Percentiles rank a stretch among this genome's conserved stretches.
Evolutionary conservation across 1,140 invertebrate species (phyloP).

Genomic region (Rhizoglyphus robini): DNA sequence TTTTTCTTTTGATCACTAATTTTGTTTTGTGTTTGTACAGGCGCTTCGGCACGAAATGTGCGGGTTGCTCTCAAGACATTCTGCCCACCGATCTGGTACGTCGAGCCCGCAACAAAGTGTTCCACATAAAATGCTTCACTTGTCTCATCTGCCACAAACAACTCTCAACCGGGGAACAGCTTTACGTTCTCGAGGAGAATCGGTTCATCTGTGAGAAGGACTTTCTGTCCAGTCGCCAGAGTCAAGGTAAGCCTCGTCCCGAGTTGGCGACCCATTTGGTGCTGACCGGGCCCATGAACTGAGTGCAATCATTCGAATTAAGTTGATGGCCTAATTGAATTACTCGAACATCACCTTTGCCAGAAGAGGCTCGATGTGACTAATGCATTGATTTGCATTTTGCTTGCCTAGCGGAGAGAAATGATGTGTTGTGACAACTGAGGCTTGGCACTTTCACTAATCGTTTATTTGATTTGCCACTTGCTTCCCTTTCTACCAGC

Average conservation of each 20-base stretch:
- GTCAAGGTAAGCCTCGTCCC: constrained; percentile 26
- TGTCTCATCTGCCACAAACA: constrained; percentile 93
- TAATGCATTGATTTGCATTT: constrained; percentile 9
- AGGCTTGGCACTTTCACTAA: not conserved
- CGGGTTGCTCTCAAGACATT: constrained; percentile 87
- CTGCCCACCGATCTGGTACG: constrained; percentile 88
- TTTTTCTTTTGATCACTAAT: no score
- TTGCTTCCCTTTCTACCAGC: not conserved
- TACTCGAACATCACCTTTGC: no score
- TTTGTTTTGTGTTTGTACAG: no score
- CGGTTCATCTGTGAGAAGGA: constrained; percentile 98
- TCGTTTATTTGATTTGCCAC: constrained; percentile 8
- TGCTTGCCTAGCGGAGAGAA: not conserved
- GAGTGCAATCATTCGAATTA: no score
- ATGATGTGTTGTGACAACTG: not conserved
- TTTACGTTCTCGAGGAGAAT: constrained; percentile 92
- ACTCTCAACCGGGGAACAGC: constrained; percentile 88
- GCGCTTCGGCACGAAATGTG: constrained; percentile 92
- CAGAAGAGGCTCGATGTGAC: not conserved
- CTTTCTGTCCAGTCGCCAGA: constrained; percentile 66
- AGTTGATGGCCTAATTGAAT: no score
- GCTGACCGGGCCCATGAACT: no score
- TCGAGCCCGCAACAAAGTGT: constrained; percentile 88
- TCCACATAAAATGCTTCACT: constrained; percentile 96
- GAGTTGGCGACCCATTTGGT: no score